phyloP scores from a whole-genome alignment of 2,113 vertebrate genomes.

The Tretioscincus oriximinensis region DNA sequence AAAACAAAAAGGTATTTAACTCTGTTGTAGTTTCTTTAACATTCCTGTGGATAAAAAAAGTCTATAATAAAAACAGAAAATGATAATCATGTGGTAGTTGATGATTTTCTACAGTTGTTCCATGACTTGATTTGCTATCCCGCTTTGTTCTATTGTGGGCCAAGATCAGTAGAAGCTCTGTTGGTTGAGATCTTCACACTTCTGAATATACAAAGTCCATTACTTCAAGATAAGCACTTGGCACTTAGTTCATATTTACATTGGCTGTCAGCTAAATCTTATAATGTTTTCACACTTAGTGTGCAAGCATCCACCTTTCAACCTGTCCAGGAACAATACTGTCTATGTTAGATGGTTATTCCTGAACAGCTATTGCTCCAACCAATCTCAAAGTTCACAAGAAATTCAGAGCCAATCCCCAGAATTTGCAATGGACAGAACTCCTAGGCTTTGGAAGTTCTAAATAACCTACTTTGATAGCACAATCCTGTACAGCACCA shows the following conservation, averaged over 20 bases:
- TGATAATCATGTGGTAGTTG: conserved; percentile 66
- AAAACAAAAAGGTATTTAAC: conserved; percentile 90
- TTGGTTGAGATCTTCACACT: not conserved
- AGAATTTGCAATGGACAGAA: too few relatives aligned
- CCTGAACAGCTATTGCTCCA: too few relatives aligned
- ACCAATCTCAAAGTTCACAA: too few relatives aligned
- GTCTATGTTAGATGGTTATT: too few relatives aligned
- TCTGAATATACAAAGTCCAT: not conserved
- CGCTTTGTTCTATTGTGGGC: too few relatives aligned
- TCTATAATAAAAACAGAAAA: conserved; percentile 84
- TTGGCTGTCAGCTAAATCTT: not conserved
- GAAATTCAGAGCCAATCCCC: too few relatives aligned
- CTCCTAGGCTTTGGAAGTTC: too few relatives aligned
- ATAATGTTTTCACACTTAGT: not conserved
- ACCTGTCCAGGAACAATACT: too few relatives aligned
- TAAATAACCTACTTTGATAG: too few relatives aligned
- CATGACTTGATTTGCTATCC: not conserved
- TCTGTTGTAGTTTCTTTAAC: conserved; percentile 98
- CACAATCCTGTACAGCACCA: too few relatives aligned
- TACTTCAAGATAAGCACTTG: not conserved
- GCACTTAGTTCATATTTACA: not conserved
- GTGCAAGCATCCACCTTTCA: too few relatives aligned
- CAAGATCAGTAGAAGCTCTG: not conserved
- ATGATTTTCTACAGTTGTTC: conserved; percentile 52
- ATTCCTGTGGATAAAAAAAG: conserved; percentile 98